Evolutionary conservation across 2,113 vertebrate species (phyloP).

Genomic region (Pelecanus crispus): DNA sequence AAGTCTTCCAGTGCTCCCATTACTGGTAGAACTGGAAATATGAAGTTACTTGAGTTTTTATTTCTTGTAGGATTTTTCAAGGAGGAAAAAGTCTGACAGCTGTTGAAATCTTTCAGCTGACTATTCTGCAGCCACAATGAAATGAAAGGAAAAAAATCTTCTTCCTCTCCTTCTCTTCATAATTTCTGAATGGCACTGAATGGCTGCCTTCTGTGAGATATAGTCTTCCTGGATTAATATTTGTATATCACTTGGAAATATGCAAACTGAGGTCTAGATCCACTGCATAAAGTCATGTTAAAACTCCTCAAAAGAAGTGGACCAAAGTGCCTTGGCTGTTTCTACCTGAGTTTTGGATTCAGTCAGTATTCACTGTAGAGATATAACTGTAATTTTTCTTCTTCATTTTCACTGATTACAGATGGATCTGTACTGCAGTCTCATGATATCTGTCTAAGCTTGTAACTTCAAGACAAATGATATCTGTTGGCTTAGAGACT

Average conservation of each 20-base stretch:
- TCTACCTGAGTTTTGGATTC: not conserved
- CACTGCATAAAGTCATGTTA: not conserved
- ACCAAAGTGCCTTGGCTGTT: not conserved
- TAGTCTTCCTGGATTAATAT: not conserved
- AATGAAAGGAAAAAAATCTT: not conserved
- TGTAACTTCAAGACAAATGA: slow-evolving; percentile 19
- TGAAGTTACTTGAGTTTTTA: not conserved
- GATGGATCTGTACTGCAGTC: not conserved
- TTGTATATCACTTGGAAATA: not conserved
- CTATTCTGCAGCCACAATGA: not conserved
- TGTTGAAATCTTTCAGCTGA: not conserved
- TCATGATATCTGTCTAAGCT: slow-evolving; percentile 20
- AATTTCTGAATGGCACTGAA: not conserved
- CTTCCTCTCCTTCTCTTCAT: not conserved
- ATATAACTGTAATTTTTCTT: not conserved
- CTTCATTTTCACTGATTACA: not conserved
- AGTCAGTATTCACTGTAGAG: not conserved
- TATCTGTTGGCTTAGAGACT: not conserved
- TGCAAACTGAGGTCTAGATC: not conserved
- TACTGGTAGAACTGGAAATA: not conserved
- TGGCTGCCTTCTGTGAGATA: not conserved
- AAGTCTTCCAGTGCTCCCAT: not conserved
- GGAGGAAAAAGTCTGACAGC: not conserved
- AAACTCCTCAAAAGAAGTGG: not conserved
- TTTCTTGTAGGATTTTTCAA: not conserved